These are phyloP conservation scores for Canis aureus DNA, from an alignment of 2,113 vertebrate species.

Conservation along the genomic window DNA sequence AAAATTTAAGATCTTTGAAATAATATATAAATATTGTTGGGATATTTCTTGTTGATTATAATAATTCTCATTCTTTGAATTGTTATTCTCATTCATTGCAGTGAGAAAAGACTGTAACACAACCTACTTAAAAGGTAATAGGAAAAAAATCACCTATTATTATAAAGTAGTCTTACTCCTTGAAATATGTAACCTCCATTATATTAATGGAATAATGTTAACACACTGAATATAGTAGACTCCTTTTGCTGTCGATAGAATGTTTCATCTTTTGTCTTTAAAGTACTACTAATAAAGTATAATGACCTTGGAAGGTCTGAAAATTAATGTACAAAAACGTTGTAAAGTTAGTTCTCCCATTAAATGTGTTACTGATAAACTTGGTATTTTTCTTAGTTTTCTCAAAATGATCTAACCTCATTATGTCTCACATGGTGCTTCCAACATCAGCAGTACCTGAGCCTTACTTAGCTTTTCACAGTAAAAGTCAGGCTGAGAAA, in stretches of 20 bases:
- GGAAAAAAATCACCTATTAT: neutral
- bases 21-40: neutral
- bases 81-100: neutral
- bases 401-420: neutral
- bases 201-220: slow-evolving; percentile 35
- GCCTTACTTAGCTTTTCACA: neutral
- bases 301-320: neutral
- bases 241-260: neutral
- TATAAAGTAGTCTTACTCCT: neutral
- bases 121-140: neutral
- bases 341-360: neutral
- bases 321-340: neutral
- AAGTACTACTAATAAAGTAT: slow-evolving; percentile 15
- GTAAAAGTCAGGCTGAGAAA: neutral
- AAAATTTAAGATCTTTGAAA: slow-evolving; percentile 4
- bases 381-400: neutral
- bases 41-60: slow-evolving; percentile 51
- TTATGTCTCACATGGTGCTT: slow-evolving; percentile 17
- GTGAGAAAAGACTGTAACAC: neutral
- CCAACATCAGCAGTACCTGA: neutral
- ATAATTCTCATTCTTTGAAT: neutral
- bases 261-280: slow-evolving; percentile 50
- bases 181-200: neutral
- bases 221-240: neutral
- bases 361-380: neutral